Evolutionary conservation across 2,113 vertebrate species (phyloP), one percentile per base, ranked within the genome.

Genomic region (Dryoscopus gambensis): DNA sequence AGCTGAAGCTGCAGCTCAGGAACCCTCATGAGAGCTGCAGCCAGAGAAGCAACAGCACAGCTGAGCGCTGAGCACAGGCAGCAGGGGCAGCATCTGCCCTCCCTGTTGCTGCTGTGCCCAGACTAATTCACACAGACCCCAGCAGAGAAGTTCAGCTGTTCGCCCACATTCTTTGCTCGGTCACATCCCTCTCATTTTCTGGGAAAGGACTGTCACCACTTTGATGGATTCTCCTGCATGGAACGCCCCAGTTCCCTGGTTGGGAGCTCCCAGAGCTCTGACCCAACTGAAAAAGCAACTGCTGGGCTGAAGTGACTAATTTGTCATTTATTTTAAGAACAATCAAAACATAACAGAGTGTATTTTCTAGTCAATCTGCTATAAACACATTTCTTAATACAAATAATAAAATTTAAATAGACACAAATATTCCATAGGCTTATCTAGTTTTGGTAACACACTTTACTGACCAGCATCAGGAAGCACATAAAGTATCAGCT

Each of bases 161-260:
- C 0, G 0, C n/a, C 24, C 0, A 0, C 40, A 60, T 64, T 90
- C 65, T 93, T 73, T 46, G 53, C 40, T 60, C 3, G 0, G 52
- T 53, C 90, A 68, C 4, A 79, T 35, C 25, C 22, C 70, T 78
- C 73, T 87, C 47, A 8, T 60, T 63, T 75, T 87, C 78, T 90
- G 57, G 44, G 78, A 91, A 85, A 91, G 65, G 35, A 37, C 44
- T 71, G 65, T 42, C 60, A 70, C 23, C 0, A 1, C 39, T 93
- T 40, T 20, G 7, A 40, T 65, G 50, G 68, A 68, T 68, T 76
- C 57, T 60, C 49, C 78, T 33, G 15, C 35, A 31, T 4, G 8
- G 44, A 87, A 85, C 40, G 46, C 7, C 47, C 27, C 40, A 46
- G 1, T 60, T 82, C 53, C 81, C 70, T 27, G 17, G 2, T 0